Conservation (phyloP, 2,888 invertebrate species). For the Sisyra terminalis region DNA sequence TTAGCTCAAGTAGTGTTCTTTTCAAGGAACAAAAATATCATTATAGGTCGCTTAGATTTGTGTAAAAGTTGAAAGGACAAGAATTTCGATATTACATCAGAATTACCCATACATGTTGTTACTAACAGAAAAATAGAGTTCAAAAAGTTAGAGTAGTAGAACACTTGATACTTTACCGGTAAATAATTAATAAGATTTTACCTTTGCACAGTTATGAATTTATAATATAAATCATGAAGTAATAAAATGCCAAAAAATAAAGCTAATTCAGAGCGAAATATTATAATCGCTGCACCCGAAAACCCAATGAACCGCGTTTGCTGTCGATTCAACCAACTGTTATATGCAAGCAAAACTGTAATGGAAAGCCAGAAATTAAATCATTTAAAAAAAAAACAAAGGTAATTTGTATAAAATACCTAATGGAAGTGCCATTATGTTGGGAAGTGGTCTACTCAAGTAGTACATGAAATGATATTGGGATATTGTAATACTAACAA, state of each 20-base stretch:
- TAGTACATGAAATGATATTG: slow-evolving; percentile 99
- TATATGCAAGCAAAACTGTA: slow-evolving; percentile 71
- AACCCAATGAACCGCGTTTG: slow-evolving; percentile 59
- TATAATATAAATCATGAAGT: slow-evolving; percentile 57
- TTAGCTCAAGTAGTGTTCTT: too few species aligned
- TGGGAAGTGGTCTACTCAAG: slow-evolving; percentile 84
- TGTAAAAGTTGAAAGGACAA: too few species aligned
- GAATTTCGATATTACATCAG: too few species aligned
- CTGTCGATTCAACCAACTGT: slow-evolving; percentile 68
- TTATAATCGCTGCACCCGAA: slow-evolving; percentile 75
- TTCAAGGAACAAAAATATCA: too few species aligned
- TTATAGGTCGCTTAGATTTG: too few species aligned
- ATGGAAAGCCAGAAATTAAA: too few species aligned
- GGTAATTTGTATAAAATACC: slow-evolving; percentile 44
- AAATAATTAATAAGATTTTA: slow-evolving; percentile 25
- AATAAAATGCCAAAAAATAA: slow-evolving; percentile 76
- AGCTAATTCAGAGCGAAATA: slow-evolving; percentile 81
- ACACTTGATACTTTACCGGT: too few species aligned
- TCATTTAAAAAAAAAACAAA: slow-evolving; percentile 9
- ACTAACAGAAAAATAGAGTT: too few species aligned
- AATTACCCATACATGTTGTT: too few species aligned
- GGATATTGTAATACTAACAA: slow-evolving; percentile 64
- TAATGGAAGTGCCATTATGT: slow-evolving; percentile 80
- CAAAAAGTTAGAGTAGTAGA: too few species aligned
- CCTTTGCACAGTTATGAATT: slow-evolving; percentile 50